Evolutionary conservation across 2,797 vertebrate genomes (phyloP), one percentile per base, ranked within the genome.

Genomic region (Melanotaenia parkinsoni): DNA sequence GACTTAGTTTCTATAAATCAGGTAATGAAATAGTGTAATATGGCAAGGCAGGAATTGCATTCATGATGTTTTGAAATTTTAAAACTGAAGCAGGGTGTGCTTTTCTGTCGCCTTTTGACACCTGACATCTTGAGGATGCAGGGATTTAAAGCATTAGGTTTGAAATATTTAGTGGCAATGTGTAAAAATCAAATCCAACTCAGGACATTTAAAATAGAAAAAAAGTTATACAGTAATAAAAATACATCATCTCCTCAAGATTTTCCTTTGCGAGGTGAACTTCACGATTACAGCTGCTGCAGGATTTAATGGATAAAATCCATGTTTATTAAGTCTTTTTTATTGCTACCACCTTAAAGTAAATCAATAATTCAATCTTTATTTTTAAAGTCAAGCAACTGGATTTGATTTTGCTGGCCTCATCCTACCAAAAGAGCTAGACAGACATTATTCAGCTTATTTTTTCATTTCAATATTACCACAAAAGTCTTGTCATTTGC

Each of bases 291-390:
- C 28, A 30, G 32, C 20, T 47, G 61, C 66, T 84, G 57, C 35
- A 54, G 65, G 80, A 70, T 66, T 74, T 77, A 47, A 58, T 72
- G n/a, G 58, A 59, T 65, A 47, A 63, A 76, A 83, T 84, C 65
- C 45, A 82, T 76, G 69, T 69, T 61, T 54, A 58, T 71, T 50
- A 72, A 71, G n/a, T 20, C 11, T 50, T 70, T 30, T 81, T 78
- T 67, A 82, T 64, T 78, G 72, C 67, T 59, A 66, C 33, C 12
- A 50, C n/a, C 5, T 33, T 33, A 8, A 8, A 33, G 32, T 33
- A 33, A 33, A 33, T 33, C 32, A 33, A 33, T 33, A 33, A 8
- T 33, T 33, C 32, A 33, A 33, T 33, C 32, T 33, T 33, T 33
- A 33, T 33, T 33, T 33, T 6, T 33, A 7, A 20, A 65, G 47